Evolutionary conservation across 2,113 vertebrate genomes (phyloP), one percentile per base, ranked within the genome.

Genomic region (Oreochromis aureus): DNA sequence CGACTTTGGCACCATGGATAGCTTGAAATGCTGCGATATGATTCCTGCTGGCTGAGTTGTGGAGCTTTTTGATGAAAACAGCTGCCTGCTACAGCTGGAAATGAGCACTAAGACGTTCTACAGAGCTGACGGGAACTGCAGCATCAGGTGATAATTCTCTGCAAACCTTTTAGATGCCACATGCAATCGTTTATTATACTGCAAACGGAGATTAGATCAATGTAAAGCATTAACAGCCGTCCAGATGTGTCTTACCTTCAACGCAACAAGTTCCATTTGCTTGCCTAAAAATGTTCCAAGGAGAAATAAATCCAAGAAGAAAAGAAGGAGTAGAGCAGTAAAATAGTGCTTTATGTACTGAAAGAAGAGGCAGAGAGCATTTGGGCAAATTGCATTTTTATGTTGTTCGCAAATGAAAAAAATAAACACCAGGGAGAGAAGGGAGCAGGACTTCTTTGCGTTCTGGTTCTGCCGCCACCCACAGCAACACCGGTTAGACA

Each of bases 201-300:
- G 8, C 15, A 53, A 69, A 58, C 3, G 0, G 12, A 10, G 19
- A 71, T 76, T 5, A 19, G 48, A 32, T 76, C 44, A 56, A 12
- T 5, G 22, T 76, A 34, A 10, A 83, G 4, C 11, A 2, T 44
- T 13, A 41, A 22, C 30, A 19, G 15, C 13, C 2, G 3, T 54
- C 22, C 36, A 19, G 58, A n/a, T 30, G 83, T 3, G 24, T 82
- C 89, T 88, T 92, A 94, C 87, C 93, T 92, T 82, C 41, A 54
- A 10, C n/a, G 19, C 61, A 61, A 44, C 12, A 32, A 53, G 48
- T 46, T 89, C 76, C 82, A 24, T 32, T 76, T 92, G 51, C 58
- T 76, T n/a, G 51, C 73, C 84, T 89, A 71, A 53, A 89, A 94
- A 71, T 24, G 76, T 36, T 24, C 73, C 36, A 89, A 80, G 16